Base-by-base conservation (phyloP, 2,113 vertebrate species). In the Bubo scandiacus region DNA sequence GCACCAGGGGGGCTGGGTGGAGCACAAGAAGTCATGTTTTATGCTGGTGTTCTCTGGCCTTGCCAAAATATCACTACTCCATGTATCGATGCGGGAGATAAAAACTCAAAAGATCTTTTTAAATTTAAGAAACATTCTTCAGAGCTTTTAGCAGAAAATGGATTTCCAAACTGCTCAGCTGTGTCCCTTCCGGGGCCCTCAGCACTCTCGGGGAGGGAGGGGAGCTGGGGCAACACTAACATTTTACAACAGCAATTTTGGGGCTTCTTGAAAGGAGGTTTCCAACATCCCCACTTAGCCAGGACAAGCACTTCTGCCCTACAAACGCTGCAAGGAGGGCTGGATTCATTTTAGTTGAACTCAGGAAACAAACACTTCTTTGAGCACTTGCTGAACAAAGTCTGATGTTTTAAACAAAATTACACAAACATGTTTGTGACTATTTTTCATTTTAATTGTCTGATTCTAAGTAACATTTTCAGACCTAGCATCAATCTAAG, bases 391-490 rank as follows among this genome's bases (percentile, higher is more conserved):
- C 36, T 38, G 36, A 38, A 38, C 61, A 1, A 20, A 63, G 67
- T 27, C 32, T 23, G 30, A 47, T 30, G 17, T 12, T 73, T 58
- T 20, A 54, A 77, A 86, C 21, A 58, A 90, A 96, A 10, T 5
- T 27, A 71, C 65, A 70, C 59, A 36, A 32, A 45, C 36, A 26
- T 7, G 25, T 6, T 15, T 25, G 54, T 65, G 66, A 81, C 26
- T 19, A n/a, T 57, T 91, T 85, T 93, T 65, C 54, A 12, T 49
- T 97, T 96, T 96, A 96, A 71, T 94, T 58, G 45, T 42, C 94
- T 73, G 81, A 75, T 23, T 68, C 36, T 66, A 71, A 43, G 22
- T 29, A 92, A n/a, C 58, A 55, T 43, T 80, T 65, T 54, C 78
- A 77, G 62, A 65, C 45, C 55, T 34, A 19, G 4, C 14, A 77